Conservation (phyloP, 2,113 vertebrate genomes). For the Synodontis membranacea region DNA sequence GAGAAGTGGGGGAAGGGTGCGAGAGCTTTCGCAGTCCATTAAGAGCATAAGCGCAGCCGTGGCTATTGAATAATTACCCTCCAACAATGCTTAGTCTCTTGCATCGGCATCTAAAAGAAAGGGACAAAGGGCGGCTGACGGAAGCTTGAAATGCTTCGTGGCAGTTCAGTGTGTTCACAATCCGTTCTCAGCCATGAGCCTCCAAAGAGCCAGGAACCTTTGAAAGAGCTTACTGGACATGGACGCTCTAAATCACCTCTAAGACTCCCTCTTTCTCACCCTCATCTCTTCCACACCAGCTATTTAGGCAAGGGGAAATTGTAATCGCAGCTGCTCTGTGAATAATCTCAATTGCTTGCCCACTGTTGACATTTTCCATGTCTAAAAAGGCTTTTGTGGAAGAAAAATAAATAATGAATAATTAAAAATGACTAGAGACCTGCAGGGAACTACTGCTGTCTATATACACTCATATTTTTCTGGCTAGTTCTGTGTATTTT, state of each 20-base stretch:
- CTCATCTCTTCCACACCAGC: neutral
- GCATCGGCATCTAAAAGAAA: conserved; percentile 29
- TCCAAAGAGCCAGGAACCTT: conserved; percentile 1
- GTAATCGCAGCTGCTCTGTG: neutral
- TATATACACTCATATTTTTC: neutral
- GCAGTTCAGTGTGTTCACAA: conserved; percentile 43
- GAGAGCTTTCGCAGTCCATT: conserved; percentile 38
- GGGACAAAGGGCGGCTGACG: conserved; percentile 47
- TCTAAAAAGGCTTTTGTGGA: neutral
- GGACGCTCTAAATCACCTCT: conserved; percentile 34
- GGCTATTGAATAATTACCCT: conserved; percentile 49
- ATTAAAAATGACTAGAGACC: neutral
- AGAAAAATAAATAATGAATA: conserved; percentile 15
- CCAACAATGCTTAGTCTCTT: conserved; percentile 43
- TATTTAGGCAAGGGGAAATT: neutral
- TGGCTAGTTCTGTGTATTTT: neutral
- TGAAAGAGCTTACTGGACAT: conserved; percentile 40
- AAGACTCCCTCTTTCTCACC: neutral
- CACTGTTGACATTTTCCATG: neutral
- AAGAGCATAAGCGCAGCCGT: conserved; percentile 24
- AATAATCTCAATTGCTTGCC: conserved; percentile 6
- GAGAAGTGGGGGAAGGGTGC: conserved; percentile 40
- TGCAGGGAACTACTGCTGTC: neutral
- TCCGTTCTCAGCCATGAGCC: conserved; percentile 30
- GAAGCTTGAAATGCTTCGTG: conserved; percentile 50